Percentiles rank a stretch among this genome's conserved stretches.
Evolutionary conservation across 2,113 vertebrate genomes (phyloP).

Genomic region (Ochotona curzoniae): DNA sequence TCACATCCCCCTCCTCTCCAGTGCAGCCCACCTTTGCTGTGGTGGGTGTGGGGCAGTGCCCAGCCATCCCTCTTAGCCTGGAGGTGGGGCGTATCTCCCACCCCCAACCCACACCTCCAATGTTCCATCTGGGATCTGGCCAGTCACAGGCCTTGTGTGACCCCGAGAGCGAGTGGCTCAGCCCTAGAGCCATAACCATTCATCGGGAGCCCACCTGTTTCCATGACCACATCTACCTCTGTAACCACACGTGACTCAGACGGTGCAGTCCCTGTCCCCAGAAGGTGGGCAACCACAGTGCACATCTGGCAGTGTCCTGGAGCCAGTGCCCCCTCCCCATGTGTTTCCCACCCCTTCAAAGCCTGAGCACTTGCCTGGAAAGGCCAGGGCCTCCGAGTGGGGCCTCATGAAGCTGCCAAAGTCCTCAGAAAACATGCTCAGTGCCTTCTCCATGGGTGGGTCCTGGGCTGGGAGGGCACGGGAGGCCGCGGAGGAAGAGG

Average conservation of each 20-base stretch:
- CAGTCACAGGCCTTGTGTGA: neutral
- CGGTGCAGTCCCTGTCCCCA: neutral
- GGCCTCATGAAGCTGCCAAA: constrained; percentile 95
- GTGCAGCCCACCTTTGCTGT: neutral
- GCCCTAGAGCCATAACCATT: neutral
- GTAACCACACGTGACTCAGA: neutral
- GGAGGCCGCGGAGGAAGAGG: constrained; percentile 74
- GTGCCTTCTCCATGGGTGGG: constrained; percentile 94
- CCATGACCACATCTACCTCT: neutral
- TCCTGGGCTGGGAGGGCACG: constrained; percentile 84
- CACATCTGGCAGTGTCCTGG: accelerated
- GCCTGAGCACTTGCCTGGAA: constrained; percentile 89
- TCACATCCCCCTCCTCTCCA: too few species aligned
- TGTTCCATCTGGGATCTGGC: neutral
- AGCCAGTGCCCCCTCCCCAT: neutral
- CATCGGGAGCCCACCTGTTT: neutral
- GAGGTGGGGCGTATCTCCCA: neutral
- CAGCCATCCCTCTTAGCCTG: neutral
- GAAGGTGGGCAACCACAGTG: neutral
- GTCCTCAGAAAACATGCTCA: constrained; percentile 91
- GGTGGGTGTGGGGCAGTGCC: accelerated
- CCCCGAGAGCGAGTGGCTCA: accelerated
- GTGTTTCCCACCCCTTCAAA: neutral
- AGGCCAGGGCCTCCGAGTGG: constrained; percentile 88
- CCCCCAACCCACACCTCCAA: neutral